phyloP scores from a whole-genome alignment of 2,888 invertebrate genomes.

The Spodoptera picta region DNA sequence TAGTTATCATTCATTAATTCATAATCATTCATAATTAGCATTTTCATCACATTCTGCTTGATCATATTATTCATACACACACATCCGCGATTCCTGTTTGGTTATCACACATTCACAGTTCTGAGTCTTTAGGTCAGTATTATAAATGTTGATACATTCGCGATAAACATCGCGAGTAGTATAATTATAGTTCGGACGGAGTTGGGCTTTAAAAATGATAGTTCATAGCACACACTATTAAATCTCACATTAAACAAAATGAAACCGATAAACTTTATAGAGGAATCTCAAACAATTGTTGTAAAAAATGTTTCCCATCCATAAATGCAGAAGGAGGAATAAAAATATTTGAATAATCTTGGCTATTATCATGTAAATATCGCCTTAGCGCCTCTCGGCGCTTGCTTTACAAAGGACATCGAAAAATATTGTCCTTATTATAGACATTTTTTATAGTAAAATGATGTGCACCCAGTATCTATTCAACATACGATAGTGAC shows the following conservation, averaged over 20 bases:
- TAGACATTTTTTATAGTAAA: slow-evolving; percentile 67
- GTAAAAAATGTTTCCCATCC: slow-evolving; percentile 59
- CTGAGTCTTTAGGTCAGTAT: slow-evolving; percentile 50
- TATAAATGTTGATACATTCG: slow-evolving; percentile 42
- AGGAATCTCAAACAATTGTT: slow-evolving; percentile 55
- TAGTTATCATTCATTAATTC: slow-evolving; percentile 62
- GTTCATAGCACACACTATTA: slow-evolving; percentile 44
- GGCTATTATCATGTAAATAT: slow-evolving; percentile 80
- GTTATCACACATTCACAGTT: slow-evolving; percentile 52
- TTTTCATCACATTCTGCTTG: slow-evolving; percentile 64
- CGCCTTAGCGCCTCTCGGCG: slow-evolving; percentile 82
- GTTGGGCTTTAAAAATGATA: slow-evolving; percentile 44
- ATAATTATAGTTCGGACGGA: slow-evolving; percentile 45
- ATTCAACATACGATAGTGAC: slow-evolving; percentile 79
- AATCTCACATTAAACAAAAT: slow-evolving; percentile 37
- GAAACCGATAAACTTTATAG: slow-evolving; percentile 37
- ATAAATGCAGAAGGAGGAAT: slow-evolving; percentile 57
- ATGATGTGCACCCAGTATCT: slow-evolving; percentile 61
- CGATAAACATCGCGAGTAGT: slow-evolving; percentile 42
- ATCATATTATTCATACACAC: slow-evolving; percentile 59
- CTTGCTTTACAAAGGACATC: slow-evolving; percentile 71
- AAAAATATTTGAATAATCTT: slow-evolving; percentile 72
- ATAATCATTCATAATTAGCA: slow-evolving; percentile 65
- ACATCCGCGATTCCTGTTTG: slow-evolving; percentile 55
- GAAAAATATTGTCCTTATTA: slow-evolving; percentile 76